Evolutionary conservation across 2,113 vertebrate species (phyloP).

Genomic region (Corythoichthys intestinalis): DNA sequence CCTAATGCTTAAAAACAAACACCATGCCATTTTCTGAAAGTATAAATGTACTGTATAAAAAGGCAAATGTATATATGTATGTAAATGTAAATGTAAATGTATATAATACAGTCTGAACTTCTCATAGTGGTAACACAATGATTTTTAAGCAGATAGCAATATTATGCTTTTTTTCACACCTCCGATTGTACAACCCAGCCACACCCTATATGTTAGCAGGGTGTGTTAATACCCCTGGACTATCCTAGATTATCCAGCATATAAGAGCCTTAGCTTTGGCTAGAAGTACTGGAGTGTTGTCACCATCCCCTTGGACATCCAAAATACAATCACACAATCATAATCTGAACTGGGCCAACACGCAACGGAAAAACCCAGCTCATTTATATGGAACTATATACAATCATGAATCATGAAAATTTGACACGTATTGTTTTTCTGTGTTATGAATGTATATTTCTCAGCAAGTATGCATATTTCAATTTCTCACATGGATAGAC

Average conservation of each 20-base stretch:
- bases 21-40: too few relatives aligned
- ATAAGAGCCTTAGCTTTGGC: slow-evolving; percentile 61
- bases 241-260: slow-evolving; percentile 62
- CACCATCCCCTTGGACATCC: slow-evolving; percentile 25
- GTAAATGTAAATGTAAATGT: too few relatives aligned
- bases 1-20: not conserved
- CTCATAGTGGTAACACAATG: not conserved
- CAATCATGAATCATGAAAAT: not conserved
- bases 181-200: slow-evolving; percentile 5
- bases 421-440: not conserved
- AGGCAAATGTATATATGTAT: too few relatives aligned
- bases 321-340: slow-evolving; percentile 41
- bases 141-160: not conserved
- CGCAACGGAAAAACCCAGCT: slow-evolving; percentile 3
- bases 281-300: slow-evolving; percentile 42
- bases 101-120: not conserved
- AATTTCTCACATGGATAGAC: too few relatives aligned
- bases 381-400: not conserved
- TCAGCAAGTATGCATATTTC: too few relatives aligned
- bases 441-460: too few relatives aligned
- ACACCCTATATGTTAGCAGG: slow-evolving; percentile 53
- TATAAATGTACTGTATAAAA: too few relatives aligned
- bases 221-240: slow-evolving; percentile 57
- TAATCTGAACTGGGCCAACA: slow-evolving; percentile 17
- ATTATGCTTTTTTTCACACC: slow-evolving; percentile 41